Evolutionary conservation across 2,113 vertebrate species (phyloP).

Genomic region (Rhineura floridana): DNA sequence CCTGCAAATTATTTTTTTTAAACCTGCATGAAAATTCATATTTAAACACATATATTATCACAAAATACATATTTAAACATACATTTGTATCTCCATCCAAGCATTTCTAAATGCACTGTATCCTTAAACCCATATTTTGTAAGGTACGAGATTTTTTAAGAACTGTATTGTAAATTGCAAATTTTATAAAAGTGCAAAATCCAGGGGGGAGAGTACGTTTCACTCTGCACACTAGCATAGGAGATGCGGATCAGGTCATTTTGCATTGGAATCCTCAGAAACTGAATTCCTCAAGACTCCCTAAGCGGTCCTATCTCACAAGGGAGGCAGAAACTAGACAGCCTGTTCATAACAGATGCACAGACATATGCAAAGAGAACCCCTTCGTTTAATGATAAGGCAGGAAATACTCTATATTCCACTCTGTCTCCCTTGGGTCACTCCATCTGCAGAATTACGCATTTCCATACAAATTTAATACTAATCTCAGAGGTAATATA

Average conservation of each 20-base stretch:
- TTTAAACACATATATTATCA: too few relatives aligned
- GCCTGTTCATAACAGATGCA: not conserved
- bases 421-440: not conserved
- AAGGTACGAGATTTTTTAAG: too few relatives aligned
- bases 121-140: too few relatives aligned
- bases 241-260: not conserved
- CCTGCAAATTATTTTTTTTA: too few relatives aligned
- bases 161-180: too few relatives aligned
- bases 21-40: too few relatives aligned
- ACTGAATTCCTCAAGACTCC: not conserved
- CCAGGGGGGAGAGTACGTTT: too few relatives aligned
- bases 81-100: too few relatives aligned
- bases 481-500: slow-evolving; percentile 7
- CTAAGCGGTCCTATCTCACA: not conserved
- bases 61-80: too few relatives aligned
- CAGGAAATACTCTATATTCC: not conserved
- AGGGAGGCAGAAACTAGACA: not conserved
- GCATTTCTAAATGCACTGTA: too few relatives aligned
- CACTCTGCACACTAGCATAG: too few relatives aligned
- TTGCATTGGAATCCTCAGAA: not conserved
- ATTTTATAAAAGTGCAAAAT: too few relatives aligned
- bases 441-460: not conserved
- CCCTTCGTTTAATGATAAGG: not conserved
- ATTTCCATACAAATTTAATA: slow-evolving; percentile 9
- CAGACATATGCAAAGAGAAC: not conserved